Percentiles rank a stretch among this genome's conserved stretches.
These are phyloP conservation scores for Aramus guarauna DNA, from an alignment of 2,113 vertebrate genomes.

Conservation along the genomic window DNA sequence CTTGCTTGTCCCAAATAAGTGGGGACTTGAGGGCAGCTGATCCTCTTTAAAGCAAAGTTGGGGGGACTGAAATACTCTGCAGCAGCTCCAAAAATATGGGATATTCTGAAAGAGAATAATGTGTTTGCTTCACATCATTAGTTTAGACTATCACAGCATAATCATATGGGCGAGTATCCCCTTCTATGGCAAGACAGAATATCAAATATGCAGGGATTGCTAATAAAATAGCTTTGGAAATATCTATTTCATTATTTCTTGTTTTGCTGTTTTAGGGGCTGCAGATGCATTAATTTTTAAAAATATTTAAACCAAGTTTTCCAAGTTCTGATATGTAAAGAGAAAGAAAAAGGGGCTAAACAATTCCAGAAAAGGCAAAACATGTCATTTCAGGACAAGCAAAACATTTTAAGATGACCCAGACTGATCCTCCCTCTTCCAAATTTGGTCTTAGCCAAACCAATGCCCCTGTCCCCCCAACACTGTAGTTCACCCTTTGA, in stretches of 20 bases:
- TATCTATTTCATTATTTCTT: neutral
- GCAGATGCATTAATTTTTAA: neutral
- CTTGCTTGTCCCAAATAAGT: neutral
- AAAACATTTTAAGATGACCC: neutral
- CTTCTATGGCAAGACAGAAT: neutral
- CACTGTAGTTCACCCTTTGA: constrained; percentile 3
- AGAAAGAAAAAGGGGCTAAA: neutral
- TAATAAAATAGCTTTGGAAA: neutral
- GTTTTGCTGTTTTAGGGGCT: neutral
- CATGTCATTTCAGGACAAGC: neutral
- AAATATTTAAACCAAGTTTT: neutral
- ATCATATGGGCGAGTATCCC: neutral
- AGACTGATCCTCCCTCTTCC: neutral
- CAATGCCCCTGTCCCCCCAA: neutral
- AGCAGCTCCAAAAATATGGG: neutral
- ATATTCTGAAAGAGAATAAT: neutral
- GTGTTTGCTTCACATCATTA: neutral
- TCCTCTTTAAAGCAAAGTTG: neutral
- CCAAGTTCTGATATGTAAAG: neutral
- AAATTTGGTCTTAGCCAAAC: neutral
- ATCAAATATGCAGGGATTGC: neutral
- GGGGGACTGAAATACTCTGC: neutral
- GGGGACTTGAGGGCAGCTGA: neutral
- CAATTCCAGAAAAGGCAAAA: neutral
- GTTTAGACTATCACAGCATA: neutral